Evolutionary conservation across 1,140 invertebrate genomes (phyloP).

Genomic region (Ceratoteleas bidentatus): DNA sequence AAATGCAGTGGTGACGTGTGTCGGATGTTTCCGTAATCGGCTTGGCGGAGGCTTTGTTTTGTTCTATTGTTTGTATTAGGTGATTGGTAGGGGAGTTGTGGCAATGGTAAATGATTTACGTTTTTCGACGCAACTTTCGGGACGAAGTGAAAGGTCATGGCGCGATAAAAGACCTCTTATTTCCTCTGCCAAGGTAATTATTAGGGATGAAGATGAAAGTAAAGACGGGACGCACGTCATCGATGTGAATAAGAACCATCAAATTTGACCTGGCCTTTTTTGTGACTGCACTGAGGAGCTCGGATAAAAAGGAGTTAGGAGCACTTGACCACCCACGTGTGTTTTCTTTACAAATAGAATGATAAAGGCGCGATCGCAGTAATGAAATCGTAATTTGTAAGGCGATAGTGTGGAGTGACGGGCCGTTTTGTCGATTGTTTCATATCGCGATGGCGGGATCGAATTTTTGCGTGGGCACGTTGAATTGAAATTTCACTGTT

Average conservation of each 20-base stretch:
- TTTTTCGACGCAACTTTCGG: too few relatives aligned
- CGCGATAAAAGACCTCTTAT: constrained; percentile 4
- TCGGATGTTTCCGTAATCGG: too few relatives aligned
- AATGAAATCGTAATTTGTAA: constrained; percentile 33
- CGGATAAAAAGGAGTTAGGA: constrained; percentile 27
- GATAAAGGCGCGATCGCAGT: constrained; percentile 14
- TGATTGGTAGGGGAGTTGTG: too few relatives aligned
- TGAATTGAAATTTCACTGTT: neutral
- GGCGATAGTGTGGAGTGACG: neutral
- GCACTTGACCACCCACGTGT: constrained; percentile 47
- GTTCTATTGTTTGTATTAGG: too few relatives aligned
- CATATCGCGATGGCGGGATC: neutral
- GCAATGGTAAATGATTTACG: too few relatives aligned
- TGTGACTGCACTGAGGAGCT: constrained; percentile 27
- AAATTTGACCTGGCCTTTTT: constrained; percentile 56
- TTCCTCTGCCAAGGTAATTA: constrained; percentile 24
- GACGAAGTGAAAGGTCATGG: too few relatives aligned
- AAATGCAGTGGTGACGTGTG: too few relatives aligned
- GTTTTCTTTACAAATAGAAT: constrained; percentile 43
- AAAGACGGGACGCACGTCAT: constrained; percentile 44
- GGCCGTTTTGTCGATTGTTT: constrained; percentile 4
- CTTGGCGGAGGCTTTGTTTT: too few relatives aligned
- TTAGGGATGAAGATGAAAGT: constrained; percentile 51
- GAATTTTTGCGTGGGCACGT: neutral
- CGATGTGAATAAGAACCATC: constrained; percentile 44